phyloP scores from a whole-genome alignment of 2,888 invertebrate genomes.

The Hedya salicella region DNA sequence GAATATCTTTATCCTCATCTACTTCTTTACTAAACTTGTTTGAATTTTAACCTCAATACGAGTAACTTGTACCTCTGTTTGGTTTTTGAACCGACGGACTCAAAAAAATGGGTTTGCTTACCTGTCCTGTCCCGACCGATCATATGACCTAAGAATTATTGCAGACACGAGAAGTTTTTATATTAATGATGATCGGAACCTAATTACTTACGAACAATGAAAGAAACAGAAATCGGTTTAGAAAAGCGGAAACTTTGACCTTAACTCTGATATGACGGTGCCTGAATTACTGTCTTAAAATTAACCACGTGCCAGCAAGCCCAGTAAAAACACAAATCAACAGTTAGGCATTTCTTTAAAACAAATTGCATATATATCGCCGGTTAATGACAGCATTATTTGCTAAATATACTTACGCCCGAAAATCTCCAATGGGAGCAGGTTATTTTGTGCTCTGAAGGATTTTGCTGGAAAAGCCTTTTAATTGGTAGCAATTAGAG shows the following conservation, averaged over 20 bases:
- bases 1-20: no score
- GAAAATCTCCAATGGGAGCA: constrained; percentile 14
- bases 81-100: no score
- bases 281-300: constrained; percentile 4
- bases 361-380: constrained; percentile 30
- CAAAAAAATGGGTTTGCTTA: no score
- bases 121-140: neutral
- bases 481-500: constrained; percentile 19
- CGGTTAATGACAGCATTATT: constrained; percentile 29
- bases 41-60: no score
- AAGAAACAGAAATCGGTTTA: neutral
- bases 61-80: no score
- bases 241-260: constrained; percentile 1
- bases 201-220: neutral
- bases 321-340: constrained; percentile 23
- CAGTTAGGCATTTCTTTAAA: constrained; percentile 28
- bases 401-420: constrained; percentile 17
- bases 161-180: neutral
- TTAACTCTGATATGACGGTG: neutral
- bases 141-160: neutral
- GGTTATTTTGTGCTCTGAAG: constrained; percentile 8
- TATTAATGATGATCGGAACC: neutral
- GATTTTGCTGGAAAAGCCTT: constrained; percentile 13
- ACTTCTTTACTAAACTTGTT: no score
- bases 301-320: constrained; percentile 2